A percentile compares a stretch with the other conserved stretches of the same genome.
Evolutionary conservation across 2,888 invertebrate species (phyloP).

Genomic region (Drosophila aldrichi): DNA sequence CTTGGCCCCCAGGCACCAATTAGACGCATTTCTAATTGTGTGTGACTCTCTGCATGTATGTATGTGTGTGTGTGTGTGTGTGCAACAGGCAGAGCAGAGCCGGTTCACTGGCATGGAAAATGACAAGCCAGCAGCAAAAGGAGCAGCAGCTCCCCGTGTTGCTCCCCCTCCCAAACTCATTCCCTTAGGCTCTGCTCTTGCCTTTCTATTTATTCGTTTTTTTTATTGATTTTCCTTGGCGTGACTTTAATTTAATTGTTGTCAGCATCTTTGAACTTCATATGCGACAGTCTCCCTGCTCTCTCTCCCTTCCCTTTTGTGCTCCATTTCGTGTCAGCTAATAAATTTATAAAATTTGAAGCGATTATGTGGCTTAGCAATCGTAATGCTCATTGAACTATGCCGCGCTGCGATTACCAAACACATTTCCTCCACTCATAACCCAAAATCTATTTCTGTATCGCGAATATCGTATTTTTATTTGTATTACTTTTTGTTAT

Average conservation of each 20-base stretch:
- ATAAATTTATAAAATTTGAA: conserved; percentile 73
- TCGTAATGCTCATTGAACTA: conserved; percentile 59
- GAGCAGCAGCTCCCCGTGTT: conserved; percentile 13
- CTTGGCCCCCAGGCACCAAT: conserved; percentile 61
- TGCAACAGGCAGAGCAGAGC: conserved; percentile 50
- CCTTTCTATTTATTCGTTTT: conserved; percentile 15
- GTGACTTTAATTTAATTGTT: conserved; percentile 80
- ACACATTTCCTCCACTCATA: conserved; percentile 57
- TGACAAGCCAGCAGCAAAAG: conserved; percentile 46
- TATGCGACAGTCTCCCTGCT: conserved; percentile 10
- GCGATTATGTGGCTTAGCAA: conserved; percentile 72
- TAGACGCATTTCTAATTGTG: conserved; percentile 61
- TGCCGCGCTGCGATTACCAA: conserved; percentile 55
- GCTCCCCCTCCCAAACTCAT: conserved; percentile 3
- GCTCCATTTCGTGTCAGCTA: conserved; percentile 46
- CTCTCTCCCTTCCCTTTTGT: background rate
- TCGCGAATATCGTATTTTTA: conserved; percentile 18
- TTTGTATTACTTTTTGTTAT: background rate
- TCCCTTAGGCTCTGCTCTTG: conserved; percentile 26
- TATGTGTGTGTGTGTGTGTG: conserved; percentile 22
- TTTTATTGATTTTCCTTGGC: conserved; percentile 67
- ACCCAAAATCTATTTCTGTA: conserved; percentile 17
- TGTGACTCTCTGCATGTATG: conserved; percentile 20
- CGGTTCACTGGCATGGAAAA: conserved; percentile 75
- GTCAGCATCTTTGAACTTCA: conserved; percentile 79